Base-by-base conservation (phyloP, 2,797 vertebrate genomes). In the Tragelaphus eurycerus region DNA sequence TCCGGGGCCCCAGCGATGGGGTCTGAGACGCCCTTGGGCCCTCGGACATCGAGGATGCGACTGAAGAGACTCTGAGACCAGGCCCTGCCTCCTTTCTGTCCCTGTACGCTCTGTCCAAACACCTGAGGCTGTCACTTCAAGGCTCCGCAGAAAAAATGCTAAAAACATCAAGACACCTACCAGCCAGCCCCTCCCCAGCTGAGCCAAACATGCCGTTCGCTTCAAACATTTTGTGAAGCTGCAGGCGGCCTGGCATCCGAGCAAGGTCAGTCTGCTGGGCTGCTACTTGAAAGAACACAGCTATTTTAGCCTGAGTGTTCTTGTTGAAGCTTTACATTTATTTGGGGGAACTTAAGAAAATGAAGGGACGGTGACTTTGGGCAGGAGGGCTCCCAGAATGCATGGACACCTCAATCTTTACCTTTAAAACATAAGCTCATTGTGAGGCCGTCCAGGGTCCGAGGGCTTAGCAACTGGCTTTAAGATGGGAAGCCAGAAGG, bases 231-330 rank as follows among this genome's bases (percentile, higher is more conserved):
- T 23, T 1, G 50, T 8, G 50, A 12, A 3, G 52, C 17, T 0
- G 52, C 0, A 0, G n/a, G 74, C 15, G 0, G 14, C 43, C n/a
- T 6, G 5, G 59, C 34, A 7, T 19, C 12, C 1, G 2, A 3
- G 14, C 55, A 46, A 52, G 4, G 7, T 12, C 6, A 2, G 19
- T 34, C 34, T 25, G 82, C 38, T 1, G 29, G 34, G 16, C 19
- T 17, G 19, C 19, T 6, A 1, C 16, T 46, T 82, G 19, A 48
- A 88, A 84, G 46, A 23, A 29, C 13, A 0, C 46, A 7, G 27
- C 5, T 62, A 38, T 83, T 85, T 15, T 8, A 76, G 48, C 43
- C 23, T 4, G 4, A 48, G 50, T 0, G 1, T 29, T 50, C 50
- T 5, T 3, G 2, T 0, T 3, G 13, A 21, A 7, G 17, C 1